Percentiles rank a stretch among this genome's conserved stretches.
phyloP scores from a whole-genome alignment of 2,888 invertebrate species.

The Venustoraphidia nigricollis region DNA sequence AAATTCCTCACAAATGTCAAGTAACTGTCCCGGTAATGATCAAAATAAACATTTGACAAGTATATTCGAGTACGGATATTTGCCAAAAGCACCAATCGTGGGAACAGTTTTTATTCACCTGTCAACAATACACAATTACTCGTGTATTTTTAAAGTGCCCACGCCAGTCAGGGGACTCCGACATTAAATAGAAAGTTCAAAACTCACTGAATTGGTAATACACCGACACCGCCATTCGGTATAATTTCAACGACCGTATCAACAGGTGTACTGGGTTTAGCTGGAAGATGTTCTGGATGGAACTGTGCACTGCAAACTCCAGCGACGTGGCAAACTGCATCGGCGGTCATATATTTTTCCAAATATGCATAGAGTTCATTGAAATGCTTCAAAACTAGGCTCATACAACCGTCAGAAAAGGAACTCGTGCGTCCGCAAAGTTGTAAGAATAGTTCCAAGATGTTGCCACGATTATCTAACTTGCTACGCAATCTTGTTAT shows the following conservation, averaged over 20 bases:
- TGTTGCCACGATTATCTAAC: no score
- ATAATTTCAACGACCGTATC: conserved; percentile 39
- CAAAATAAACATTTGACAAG: no score
- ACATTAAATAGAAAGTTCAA: neutral
- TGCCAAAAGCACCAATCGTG: no score
- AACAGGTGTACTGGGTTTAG: conserved; percentile 19
- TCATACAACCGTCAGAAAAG: conserved; percentile 65
- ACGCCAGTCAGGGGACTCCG: no score
- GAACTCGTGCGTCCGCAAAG: conserved; percentile 54
- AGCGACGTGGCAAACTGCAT: conserved; percentile 56
- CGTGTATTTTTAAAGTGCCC: no score
- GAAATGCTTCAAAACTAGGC: conserved; percentile 56
- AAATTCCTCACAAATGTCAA: no score
- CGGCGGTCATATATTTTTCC: conserved; percentile 41
- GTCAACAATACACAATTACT: no score
- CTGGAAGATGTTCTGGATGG: conserved; percentile 39
- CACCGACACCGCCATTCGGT: conserved; percentile 38
- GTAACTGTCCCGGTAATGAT: no score
- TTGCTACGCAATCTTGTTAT: no score
- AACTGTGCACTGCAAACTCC: conserved; percentile 56
- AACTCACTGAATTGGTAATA: conserved; percentile 30
- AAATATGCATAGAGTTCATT: conserved; percentile 50
- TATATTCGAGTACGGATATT: no score
- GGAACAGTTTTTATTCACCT: no score
- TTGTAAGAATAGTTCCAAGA: conserved; percentile 19